Base-by-base conservation (phyloP, 2,888 invertebrate species). In the Selenia dentaria region DNA sequence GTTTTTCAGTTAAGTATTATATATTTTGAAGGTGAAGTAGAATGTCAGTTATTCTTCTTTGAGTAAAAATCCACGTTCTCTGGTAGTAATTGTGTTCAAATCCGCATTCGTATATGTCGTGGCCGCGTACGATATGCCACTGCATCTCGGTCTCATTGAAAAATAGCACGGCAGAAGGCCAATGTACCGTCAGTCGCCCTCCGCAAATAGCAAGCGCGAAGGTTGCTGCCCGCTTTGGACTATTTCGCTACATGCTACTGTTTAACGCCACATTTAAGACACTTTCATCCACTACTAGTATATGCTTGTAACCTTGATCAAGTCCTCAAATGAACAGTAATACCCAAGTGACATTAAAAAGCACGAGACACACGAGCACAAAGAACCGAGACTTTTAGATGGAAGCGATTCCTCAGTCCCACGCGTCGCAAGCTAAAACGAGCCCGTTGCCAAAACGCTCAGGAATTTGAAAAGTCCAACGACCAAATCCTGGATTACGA, bases 161-260 rank as follows among this genome's bases (percentile, higher is more conserved):
- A 83, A 81, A 83, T 74, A 77, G 79, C 78, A 71, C 73, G 64
- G 58, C 74, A 78, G 80, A 83, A 84, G 86, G 88, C 86, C 84
- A 85, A 87, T 69, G 86, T 79, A 86, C 85, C 70, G 74, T 60
- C 72, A 67, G 69, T 67, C 68, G 70, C 69, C 63, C 69, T 73
- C 80, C 82, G 63, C 79, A 88, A 88, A 88, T 88, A 88, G 88
- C 78, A 75, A 3, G 59, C 54, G 62, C 71, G 79, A 81, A 82
- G 79, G 79, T 84, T 79, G 75, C 80, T 78, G 78, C 79, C 80
- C 76, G 79, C 78, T 80, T 79, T 76, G 76, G 78, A 72, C 74
- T 78, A 80, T 77, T 76, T 74, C 55, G 61, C 70, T 69, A 63
- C 63, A 68, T 59, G 60, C 70, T 67, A 63, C 62, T 70, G 63